A percentile compares a stretch with the other conserved stretches of the same genome.
These are phyloP conservation scores for Lynx canadensis DNA, from an alignment of 2,113 vertebrate genomes.

Conservation along the genomic window DNA sequence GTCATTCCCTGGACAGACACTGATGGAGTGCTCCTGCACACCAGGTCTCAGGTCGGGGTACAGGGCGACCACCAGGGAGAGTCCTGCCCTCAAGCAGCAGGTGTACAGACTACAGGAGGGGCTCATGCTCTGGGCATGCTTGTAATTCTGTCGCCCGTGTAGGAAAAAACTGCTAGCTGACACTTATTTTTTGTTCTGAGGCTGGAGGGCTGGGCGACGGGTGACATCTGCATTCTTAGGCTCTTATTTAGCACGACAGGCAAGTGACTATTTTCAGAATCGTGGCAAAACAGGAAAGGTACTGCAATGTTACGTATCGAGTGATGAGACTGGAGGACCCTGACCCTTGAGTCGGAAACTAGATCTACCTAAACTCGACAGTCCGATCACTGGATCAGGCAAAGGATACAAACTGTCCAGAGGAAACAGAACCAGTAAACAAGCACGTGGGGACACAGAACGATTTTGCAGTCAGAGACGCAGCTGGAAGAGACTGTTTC, in stretches of 20 bases:
- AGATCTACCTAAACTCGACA: not conserved
- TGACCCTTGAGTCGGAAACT: not conserved
- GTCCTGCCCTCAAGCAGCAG: not conserved
- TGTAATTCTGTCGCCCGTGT: rapidly evolving
- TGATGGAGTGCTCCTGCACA: rapidly evolving
- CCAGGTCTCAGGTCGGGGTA: not conserved
- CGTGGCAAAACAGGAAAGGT: not conserved
- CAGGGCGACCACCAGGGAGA: not conserved
- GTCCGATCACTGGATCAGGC: rapidly evolving
- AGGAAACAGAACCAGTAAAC: not conserved
- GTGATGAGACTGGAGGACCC: not conserved
- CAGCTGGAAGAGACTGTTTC: not conserved
- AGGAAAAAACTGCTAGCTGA: not conserved
- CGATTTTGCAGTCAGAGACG: not conserved
- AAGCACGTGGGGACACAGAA: no score
- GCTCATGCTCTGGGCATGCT: not conserved
- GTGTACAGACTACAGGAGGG: not conserved
- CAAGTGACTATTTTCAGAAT: not conserved
- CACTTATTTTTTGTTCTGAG: not conserved
- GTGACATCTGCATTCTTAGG: rapidly evolving
- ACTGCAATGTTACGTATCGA: not conserved
- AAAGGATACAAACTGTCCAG: not conserved
- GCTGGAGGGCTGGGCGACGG: not conserved
- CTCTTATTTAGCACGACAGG: not conserved
- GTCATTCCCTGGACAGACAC: not conserved